Conservation (phyloP, 2,888 invertebrate species). For the Siphlonurus alternatus region DNA sequence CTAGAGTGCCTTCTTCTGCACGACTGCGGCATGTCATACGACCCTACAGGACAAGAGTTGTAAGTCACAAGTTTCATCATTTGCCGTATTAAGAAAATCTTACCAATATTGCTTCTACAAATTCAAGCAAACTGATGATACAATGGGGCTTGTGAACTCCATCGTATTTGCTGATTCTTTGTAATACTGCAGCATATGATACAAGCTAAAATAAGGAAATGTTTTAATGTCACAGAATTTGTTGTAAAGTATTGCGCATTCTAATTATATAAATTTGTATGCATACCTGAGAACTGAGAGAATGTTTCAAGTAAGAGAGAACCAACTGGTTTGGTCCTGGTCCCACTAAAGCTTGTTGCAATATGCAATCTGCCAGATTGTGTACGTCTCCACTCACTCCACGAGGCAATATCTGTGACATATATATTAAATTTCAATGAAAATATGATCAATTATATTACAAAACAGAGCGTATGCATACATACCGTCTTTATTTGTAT, state of each 20-base stretch:
- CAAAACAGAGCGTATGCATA: background rate
- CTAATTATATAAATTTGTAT: background rate
- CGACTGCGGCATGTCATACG: slow-evolving; percentile 56
- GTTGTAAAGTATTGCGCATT: background rate
- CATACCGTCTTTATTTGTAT: slow-evolving; percentile 83
- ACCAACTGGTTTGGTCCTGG: slow-evolving; percentile 83
- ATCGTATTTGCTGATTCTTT: slow-evolving; percentile 76
- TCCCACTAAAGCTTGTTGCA: slow-evolving; percentile 87
- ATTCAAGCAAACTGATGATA: slow-evolving; percentile 67
- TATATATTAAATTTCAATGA: slow-evolving; percentile 6
- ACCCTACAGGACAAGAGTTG: slow-evolving; percentile 21
- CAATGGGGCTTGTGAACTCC: slow-evolving; percentile 78
- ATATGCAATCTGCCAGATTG: slow-evolving; percentile 78
- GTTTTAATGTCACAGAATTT: slow-evolving; percentile 1
- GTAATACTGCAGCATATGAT: slow-evolving; percentile 77
- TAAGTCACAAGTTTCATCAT: background rate
- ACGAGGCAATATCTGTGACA: slow-evolving; percentile 47
- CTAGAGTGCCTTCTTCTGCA: slow-evolving; percentile 73
- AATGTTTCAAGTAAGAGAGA: slow-evolving; percentile 82
- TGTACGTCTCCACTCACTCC: slow-evolving; percentile 91
- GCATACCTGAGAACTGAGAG: slow-evolving; percentile 61
- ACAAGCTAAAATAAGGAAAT: slow-evolving; percentile 38
- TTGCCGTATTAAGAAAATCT: slow-evolving; percentile 6
- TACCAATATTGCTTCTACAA: slow-evolving; percentile 51
- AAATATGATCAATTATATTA: background rate